Percentiles rank a stretch among this genome's conserved stretches.
Evolutionary conservation across 2,888 invertebrate genomes (phyloP).

Genomic region (Phymatocera aterrima): DNA sequence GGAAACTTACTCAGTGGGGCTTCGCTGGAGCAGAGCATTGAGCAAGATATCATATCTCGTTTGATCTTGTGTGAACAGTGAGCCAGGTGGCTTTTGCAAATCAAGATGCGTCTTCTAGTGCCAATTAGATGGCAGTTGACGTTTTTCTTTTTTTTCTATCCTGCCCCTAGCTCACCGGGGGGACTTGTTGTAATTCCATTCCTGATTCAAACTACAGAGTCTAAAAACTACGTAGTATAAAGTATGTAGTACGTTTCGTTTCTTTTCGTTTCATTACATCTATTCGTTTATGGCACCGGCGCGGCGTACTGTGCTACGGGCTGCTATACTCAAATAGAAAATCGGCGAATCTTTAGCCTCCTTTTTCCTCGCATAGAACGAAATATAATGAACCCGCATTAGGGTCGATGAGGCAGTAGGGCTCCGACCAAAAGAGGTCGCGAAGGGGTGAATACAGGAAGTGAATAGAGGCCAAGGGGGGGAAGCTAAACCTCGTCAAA

Average conservation of each 20-base stretch:
- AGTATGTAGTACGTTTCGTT: background rate
- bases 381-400: conserved; percentile 71
- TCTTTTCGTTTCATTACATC: background rate
- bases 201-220: background rate
- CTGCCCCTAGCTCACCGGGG: conserved; percentile 22
- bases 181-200: background rate
- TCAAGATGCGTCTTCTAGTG: conserved; percentile 60
- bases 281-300: conserved; percentile 2
- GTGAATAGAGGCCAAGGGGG: background rate
- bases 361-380: background rate
- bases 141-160: conserved; percentile 53
- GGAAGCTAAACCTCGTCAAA: background rate
- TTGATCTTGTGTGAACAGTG: background rate
- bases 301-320: background rate
- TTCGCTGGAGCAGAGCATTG: conserved; percentile 17
- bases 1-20: background rate
- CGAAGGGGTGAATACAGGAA: conserved; percentile 18
- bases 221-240: background rate
- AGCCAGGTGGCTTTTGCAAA: conserved; percentile 48
- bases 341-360: conserved; percentile 18
- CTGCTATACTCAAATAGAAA: background rate
- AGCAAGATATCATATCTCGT: conserved; percentile 50
- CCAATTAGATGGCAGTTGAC: conserved; percentile 69
- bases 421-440: background rate
- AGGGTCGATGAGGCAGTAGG: conserved; percentile 52